phyloP scores from a whole-genome alignment of 2,888 invertebrate genomes.

The Parnassius glacialis region DNA sequence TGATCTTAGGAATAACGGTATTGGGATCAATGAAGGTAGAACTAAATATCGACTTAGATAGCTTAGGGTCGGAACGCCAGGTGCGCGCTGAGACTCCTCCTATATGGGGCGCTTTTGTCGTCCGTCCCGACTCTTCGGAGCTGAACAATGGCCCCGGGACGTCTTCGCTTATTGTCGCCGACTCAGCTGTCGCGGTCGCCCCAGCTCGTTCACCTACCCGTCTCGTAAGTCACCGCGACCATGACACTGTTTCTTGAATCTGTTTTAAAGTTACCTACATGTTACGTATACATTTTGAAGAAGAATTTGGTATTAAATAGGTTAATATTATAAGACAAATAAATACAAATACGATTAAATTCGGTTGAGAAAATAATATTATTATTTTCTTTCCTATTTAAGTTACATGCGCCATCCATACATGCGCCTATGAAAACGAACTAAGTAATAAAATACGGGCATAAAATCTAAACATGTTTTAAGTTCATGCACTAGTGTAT shows the following conservation, averaged over 20 bases:
- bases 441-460: not conserved
- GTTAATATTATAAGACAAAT: too few species aligned
- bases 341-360: too few species aligned
- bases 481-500: not conserved
- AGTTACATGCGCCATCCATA: too few species aligned
- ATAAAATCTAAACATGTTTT: constrained; percentile 1
- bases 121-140: constrained; percentile 30
- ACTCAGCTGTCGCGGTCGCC: constrained; percentile 75
- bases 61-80: constrained; percentile 61
- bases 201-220: constrained; percentile 45
- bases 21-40: constrained; percentile 43
- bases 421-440: too few species aligned
- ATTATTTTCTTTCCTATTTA: too few species aligned
- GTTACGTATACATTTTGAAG: too few species aligned
- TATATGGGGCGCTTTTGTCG: constrained; percentile 52
- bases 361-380: too few species aligned
- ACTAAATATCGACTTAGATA: constrained; percentile 59
- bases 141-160: constrained; percentile 71
- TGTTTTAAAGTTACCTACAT: not conserved
- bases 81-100: constrained; percentile 70
- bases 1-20: constrained; percentile 40
- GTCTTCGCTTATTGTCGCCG: constrained; percentile 73
- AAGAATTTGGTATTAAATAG: too few species aligned
- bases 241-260: constrained; percentile 45
- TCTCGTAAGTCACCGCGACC: constrained; percentile 52